phyloP scores from a whole-genome alignment of 2,888 invertebrate species.

The Gryllus longicercus region DNA sequence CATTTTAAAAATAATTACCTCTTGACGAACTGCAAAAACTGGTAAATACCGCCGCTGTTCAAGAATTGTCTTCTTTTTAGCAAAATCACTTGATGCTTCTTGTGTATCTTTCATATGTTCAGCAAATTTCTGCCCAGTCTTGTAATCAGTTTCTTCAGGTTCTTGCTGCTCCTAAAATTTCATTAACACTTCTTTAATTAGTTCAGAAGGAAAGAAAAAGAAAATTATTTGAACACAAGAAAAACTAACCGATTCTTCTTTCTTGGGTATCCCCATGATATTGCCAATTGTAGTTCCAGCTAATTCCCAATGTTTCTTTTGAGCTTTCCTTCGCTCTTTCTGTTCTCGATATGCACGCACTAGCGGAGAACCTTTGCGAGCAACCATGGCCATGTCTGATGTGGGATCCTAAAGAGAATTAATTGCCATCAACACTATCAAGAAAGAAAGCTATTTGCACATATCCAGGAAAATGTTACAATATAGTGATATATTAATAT shows the following conservation, averaged over 20 bases:
- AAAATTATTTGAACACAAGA: background rate
- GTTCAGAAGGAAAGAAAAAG: background rate
- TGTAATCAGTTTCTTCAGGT: slow-evolving; percentile 77
- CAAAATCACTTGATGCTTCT: slow-evolving; percentile 75
- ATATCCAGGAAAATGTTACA: too few relatives aligned
- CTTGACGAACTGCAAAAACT: slow-evolving; percentile 91
- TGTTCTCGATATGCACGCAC: slow-evolving; percentile 92
- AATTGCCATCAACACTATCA: slow-evolving; percentile 27
- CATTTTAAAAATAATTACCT: slow-evolving; percentile 48
- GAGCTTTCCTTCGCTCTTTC: slow-evolving; percentile 93
- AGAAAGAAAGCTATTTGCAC: background rate
- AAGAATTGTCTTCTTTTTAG: slow-evolving; percentile 74
- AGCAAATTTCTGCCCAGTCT: slow-evolving; percentile 93
- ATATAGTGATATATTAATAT: too few relatives aligned
- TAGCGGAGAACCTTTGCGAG: slow-evolving; percentile 87
- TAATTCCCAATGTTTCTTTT: slow-evolving; percentile 98
- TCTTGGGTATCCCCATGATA: slow-evolving; percentile 87
- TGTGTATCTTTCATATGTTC: slow-evolving; percentile 75
- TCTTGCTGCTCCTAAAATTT: slow-evolving; percentile 52
- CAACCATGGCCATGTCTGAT: slow-evolving; percentile 94
- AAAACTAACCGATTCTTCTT: slow-evolving; percentile 59
- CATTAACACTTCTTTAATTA: background rate
- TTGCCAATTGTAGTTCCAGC: slow-evolving; percentile 94
- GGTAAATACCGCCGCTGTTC: slow-evolving; percentile 92
- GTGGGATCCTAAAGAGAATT: slow-evolving; percentile 70